Evolutionary conservation across 2,113 vertebrate species (phyloP).

Genomic region (Gambusia affinis): DNA sequence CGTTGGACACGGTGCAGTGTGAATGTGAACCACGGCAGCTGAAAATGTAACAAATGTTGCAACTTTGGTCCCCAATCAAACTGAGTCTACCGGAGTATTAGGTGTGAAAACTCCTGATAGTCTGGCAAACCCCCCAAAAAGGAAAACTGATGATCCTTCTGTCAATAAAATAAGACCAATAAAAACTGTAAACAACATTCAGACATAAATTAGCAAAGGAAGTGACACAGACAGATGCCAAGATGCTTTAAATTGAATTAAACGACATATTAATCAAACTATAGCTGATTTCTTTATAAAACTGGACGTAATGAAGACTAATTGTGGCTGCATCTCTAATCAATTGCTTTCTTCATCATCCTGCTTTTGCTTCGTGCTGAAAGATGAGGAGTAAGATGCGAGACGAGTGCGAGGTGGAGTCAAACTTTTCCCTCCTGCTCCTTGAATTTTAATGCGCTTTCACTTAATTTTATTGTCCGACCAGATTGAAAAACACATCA

Average conservation of each 20-base stretch:
- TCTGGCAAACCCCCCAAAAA: not conserved
- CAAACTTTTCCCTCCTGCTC: not conserved
- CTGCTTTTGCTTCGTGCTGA: not conserved
- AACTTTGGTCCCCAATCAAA: no score
- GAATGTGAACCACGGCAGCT: no score
- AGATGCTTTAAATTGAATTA: not conserved
- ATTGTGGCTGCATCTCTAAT: not conserved
- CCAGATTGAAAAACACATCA: not conserved
- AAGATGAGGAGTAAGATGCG: not conserved
- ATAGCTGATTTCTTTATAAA: not conserved
- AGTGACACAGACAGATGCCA: not conserved
- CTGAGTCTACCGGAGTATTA: no score
- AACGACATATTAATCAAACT: constrained; percentile 3
- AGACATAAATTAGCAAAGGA: not conserved
- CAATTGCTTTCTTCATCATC: not conserved
- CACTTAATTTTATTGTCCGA: constrained; percentile 3
- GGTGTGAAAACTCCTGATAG: no score
- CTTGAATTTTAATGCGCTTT: constrained; percentile 4
- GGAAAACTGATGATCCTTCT: not conserved
- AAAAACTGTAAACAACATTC: not conserved
- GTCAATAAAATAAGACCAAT: not conserved
- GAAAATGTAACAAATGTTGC: no score
- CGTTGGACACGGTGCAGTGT: no score
- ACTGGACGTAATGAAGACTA: not conserved
- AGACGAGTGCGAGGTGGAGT: not conserved